Percentiles rank a stretch among this genome's conserved stretches.
phyloP scores from a whole-genome alignment of 2,888 invertebrate genomes.

The Nomada ferruginata region DNA sequence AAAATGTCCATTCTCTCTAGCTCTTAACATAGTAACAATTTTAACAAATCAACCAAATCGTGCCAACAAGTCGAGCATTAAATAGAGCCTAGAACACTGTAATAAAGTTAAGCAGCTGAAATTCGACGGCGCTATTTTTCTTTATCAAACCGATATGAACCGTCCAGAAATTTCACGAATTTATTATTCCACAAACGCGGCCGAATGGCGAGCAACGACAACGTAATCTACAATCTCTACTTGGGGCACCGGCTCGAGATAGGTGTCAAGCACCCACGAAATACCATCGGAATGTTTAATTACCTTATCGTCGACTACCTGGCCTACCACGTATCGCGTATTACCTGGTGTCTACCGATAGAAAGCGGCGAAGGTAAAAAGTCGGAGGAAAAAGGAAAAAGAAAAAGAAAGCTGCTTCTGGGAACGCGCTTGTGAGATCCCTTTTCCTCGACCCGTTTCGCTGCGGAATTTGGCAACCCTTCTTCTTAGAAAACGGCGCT shows the following conservation, averaged over 20 bases:
- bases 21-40: no score
- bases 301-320: conserved; percentile 67
- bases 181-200: conserved; percentile 29
- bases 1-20: no score
- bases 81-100: no score
- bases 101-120: no score
- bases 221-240: conserved; percentile 36
- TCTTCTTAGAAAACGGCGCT: conserved; percentile 49
- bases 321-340: conserved; percentile 49
- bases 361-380: conserved; percentile 57
- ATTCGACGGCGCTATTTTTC: not conserved
- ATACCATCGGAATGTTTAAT: conserved; percentile 64
- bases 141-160: conserved; percentile 7
- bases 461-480: conserved; percentile 60
- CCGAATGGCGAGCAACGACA: conserved; percentile 6
- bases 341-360: conserved; percentile 54
- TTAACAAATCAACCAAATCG: no score
- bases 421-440: conserved; percentile 34
- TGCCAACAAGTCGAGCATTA: no score
- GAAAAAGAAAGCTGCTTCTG: conserved; percentile 40
- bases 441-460: conserved; percentile 30
- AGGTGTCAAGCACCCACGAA: conserved; percentile 51
- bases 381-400: not conserved
- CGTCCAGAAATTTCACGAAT: not conserved
- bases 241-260: conserved; percentile 45